Evolutionary conservation across 2,888 invertebrate species (phyloP).

Genomic region (Tipula lateralis): DNA sequence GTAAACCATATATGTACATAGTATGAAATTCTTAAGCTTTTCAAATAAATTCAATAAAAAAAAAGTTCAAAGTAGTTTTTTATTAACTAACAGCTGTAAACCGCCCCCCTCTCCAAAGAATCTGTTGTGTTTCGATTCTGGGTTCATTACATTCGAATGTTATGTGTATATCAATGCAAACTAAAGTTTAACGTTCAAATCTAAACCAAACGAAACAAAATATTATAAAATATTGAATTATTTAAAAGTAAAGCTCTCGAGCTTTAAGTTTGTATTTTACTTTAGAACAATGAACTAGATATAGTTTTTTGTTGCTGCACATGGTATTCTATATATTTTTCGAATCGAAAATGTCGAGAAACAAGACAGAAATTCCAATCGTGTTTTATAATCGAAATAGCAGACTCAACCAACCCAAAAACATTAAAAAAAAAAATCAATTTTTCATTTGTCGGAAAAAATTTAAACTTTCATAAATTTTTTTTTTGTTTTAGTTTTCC

Average conservation of each 20-base stretch:
- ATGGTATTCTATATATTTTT: background rate
- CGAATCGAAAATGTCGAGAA: background rate
- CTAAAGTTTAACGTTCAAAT: background rate
- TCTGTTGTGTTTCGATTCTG: too few species aligned
- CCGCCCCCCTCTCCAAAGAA: too few species aligned
- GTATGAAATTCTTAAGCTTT: background rate
- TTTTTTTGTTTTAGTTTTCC: background rate
- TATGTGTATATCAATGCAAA: background rate
- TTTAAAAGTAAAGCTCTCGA: background rate
- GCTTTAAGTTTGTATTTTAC: background rate
- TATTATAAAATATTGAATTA: background rate
- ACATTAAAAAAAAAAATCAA: background rate
- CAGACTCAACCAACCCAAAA: background rate
- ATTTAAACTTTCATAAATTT: background rate
- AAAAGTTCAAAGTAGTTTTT: conserved; percentile 19
- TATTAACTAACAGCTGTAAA: background rate
- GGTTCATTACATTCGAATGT: background rate
- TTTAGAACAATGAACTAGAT: background rate
- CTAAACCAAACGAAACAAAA: background rate
- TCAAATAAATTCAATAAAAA: background rate
- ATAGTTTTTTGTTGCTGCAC: background rate
- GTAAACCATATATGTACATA: background rate
- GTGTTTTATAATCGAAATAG: background rate
- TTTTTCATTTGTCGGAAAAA: background rate
- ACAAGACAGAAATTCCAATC: background rate